Evolutionary conservation across 2,797 vertebrate genomes (phyloP).

Genomic region (Notamacropus eugenii): DNA sequence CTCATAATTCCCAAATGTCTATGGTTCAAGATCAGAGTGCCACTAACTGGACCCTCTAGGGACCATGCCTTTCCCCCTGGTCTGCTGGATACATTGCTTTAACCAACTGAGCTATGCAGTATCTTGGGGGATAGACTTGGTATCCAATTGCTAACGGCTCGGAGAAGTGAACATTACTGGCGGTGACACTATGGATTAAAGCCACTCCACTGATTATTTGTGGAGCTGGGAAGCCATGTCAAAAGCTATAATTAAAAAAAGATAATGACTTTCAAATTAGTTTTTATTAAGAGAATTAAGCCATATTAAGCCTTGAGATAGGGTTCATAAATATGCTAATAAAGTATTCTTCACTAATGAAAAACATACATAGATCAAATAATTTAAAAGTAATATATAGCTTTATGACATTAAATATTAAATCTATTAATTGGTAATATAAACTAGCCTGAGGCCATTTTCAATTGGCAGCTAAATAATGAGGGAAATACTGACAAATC

Average conservation of each 20-base stretch:
- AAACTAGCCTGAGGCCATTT: slow-evolving; percentile 57
- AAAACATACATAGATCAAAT: slow-evolving; percentile 78
- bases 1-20: background rate
- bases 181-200: slow-evolving; percentile 41
- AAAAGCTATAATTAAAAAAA: slow-evolving; percentile 80
- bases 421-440: slow-evolving; percentile 74
- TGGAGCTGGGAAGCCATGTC: slow-evolving; percentile 64
- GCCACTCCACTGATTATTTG: slow-evolving; percentile 49
- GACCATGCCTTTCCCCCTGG: background rate
- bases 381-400: slow-evolving; percentile 74
- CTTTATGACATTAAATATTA: slow-evolving; percentile 81
- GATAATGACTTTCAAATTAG: slow-evolving; percentile 83
- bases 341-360: slow-evolving; percentile 77
- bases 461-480: slow-evolving; percentile 46
- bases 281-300: slow-evolving; percentile 85
- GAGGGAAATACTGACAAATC: slow-evolving; percentile 14
- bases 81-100: background rate
- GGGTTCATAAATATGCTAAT: slow-evolving; percentile 82
- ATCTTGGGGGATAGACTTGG: background rate
- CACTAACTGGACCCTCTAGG: background rate
- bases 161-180: slow-evolving; percentile 46
- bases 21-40: background rate
- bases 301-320: slow-evolving; percentile 77
- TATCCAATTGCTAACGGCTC: background rate
- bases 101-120: background rate